phyloP scores from a whole-genome alignment of 2,888 invertebrate species.

The Pseudococcus viburni region DNA sequence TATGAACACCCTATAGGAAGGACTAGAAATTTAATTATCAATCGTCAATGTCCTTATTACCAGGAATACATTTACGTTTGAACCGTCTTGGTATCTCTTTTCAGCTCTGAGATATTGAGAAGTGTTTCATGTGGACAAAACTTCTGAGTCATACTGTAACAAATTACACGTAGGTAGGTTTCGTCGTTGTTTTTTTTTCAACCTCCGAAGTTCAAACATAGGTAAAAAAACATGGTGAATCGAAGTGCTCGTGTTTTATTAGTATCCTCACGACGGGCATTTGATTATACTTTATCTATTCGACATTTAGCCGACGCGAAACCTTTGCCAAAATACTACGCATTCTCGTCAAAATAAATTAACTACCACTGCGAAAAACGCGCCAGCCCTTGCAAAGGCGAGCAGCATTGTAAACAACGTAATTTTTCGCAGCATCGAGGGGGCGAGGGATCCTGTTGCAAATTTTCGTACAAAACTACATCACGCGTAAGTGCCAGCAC shows the following conservation, averaged over 20 bases:
- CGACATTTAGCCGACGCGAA: not conserved
- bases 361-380: not conserved
- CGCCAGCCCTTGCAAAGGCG: not conserved
- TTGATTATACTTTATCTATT: constrained; percentile 40
- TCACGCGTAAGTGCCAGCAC: not conserved
- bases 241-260: not conserved
- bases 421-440: not conserved
- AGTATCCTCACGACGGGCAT: not conserved
- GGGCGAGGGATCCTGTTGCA: not conserved
- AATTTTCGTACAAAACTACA: not conserved
- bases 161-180: not conserved
- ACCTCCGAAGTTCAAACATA: not conserved
- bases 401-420: not conserved
- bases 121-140: no score
- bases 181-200: not conserved
- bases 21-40: no score
- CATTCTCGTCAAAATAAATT: constrained; percentile 27
- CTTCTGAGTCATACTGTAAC: no score
- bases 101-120: no score
- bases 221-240: not conserved
- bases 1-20: no score
- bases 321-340: constrained; percentile 19
- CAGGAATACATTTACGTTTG: no score
- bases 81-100: no score
- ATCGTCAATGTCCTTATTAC: no score